phyloP scores from a whole-genome alignment of 1,140 invertebrate species.

The Triops longicaudatus region DNA sequence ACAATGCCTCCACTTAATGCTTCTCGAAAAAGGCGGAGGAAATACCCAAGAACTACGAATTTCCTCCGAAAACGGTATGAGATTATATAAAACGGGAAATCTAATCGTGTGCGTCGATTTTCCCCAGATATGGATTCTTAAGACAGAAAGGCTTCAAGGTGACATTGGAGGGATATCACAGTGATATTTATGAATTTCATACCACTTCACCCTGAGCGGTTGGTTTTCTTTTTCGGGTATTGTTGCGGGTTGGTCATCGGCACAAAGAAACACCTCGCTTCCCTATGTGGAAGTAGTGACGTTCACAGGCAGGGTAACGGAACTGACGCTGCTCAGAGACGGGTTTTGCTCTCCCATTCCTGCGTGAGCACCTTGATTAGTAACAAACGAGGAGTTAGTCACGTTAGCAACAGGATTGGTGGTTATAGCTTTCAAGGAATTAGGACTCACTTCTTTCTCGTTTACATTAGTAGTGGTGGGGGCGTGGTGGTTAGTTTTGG shows the following conservation, averaged over 20 bases:
- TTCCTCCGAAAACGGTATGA: too few species aligned
- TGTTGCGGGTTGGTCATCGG: not conserved
- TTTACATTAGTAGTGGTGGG: not conserved
- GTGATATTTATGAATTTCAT: conserved; percentile 21
- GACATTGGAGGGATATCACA: not conserved
- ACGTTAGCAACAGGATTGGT: not conserved
- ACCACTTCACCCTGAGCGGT: not conserved
- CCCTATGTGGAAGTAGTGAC: conserved; percentile 17
- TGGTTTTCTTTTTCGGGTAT: not conserved
- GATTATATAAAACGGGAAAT: too few species aligned
- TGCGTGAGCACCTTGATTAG: not conserved
- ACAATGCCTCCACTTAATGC: too few species aligned
- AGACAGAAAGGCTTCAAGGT: not conserved
- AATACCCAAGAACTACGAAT: too few species aligned
- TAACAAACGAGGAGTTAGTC: not conserved
- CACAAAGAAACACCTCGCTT: conserved; percentile 14
- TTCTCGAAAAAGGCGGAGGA: too few species aligned
- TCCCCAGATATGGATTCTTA: too few species aligned
- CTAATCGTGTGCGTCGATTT: too few species aligned
- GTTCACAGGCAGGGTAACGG: not conserved
- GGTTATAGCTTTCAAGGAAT: not conserved
- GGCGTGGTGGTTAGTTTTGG: not conserved
- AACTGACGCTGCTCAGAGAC: not conserved
- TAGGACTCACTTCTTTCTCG: not conserved
- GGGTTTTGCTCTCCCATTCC: not conserved